phyloP scores from a whole-genome alignment of 2,797 vertebrate genomes.

The Sparidentex hasta region DNA sequence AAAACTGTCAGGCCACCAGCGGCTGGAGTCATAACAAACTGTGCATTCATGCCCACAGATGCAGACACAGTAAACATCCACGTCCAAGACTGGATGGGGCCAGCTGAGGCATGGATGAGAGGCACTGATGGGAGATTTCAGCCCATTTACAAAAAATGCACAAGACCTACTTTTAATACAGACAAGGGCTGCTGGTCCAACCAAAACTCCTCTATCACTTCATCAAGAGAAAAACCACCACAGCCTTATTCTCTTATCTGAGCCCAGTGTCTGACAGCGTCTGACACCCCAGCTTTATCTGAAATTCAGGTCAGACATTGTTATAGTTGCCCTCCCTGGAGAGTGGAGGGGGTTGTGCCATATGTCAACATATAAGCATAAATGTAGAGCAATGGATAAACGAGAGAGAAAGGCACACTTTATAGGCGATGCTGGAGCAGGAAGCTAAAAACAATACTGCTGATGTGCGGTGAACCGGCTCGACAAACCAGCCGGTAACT shows the following conservation, averaged over 20 bases:
- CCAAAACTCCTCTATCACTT: conserved; percentile 35
- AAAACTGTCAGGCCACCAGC: conserved; percentile 44
- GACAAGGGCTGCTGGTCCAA: conserved; percentile 1
- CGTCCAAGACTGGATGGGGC: conserved; percentile 29
- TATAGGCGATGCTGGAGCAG: conserved; percentile 5
- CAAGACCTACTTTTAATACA: conserved; percentile 8
- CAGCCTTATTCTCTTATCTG: conserved; percentile 37
- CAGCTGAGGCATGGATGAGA: conserved; percentile 43
- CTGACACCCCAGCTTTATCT: conserved; percentile 66
- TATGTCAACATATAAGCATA: conserved; percentile 73
- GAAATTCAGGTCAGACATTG: conserved; percentile 82
- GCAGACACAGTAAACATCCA: conserved; percentile 70
- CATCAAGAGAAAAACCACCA: conserved; percentile 28
- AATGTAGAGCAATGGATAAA: not conserved
- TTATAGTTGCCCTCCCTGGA: conserved; percentile 60
- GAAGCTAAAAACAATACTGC: conserved; percentile 20
- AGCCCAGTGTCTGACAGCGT: conserved; percentile 39
- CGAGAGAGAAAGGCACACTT: not conserved
- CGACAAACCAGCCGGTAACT: not conserved
- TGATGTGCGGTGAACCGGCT: conserved; percentile 4
- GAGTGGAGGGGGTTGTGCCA: conserved; percentile 71
- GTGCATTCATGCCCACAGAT: conserved; percentile 74
- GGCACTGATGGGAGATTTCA: conserved; percentile 41
- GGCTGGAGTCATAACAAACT: conserved; percentile 72
- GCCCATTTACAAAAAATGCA: conserved; percentile 22